phyloP scores from a whole-genome alignment of 2,797 vertebrate species.

The Gorsachius magnificus region DNA sequence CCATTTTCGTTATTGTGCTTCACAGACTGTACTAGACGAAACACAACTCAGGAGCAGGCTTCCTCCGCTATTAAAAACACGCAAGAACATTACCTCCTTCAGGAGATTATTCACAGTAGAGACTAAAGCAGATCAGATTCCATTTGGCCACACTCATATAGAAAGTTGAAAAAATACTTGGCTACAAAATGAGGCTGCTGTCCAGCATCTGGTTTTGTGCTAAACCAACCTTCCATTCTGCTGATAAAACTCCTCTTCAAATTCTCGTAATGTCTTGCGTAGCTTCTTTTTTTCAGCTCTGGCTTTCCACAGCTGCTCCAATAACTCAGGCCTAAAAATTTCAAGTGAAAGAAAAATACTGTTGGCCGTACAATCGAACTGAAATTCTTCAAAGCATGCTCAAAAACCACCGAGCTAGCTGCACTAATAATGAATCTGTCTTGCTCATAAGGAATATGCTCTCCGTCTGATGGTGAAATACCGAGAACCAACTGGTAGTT shows the following conservation, averaged over 20 bases:
- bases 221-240: slow-evolving; percentile 91
- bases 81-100: not conserved
- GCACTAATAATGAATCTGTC: not conserved
- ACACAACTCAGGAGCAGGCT: not conserved
- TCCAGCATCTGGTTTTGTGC: not conserved
- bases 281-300: slow-evolving; percentile 97
- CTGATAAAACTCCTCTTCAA: slow-evolving; percentile 96
- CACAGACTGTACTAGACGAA: not conserved
- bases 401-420: not conserved
- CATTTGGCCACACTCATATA: not conserved
- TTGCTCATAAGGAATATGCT: not conserved
- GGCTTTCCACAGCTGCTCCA: slow-evolving; percentile 98
- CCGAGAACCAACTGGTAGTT: not conserved
- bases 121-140: not conserved
- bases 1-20: not conserved
- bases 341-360: slow-evolving; percentile 9
- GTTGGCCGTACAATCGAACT: not conserved
- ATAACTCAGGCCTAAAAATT: slow-evolving; percentile 90
- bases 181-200: not conserved
- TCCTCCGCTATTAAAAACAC: not conserved
- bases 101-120: not conserved
- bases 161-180: not conserved
- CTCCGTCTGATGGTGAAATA: not conserved
- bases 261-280: slow-evolving; percentile 91
- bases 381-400: not conserved